Percentiles rank a stretch among this genome's conserved stretches.
These are phyloP conservation scores for Battus philenor DNA, from an alignment of 1,140 invertebrate genomes.

Conservation along the genomic window DNA sequence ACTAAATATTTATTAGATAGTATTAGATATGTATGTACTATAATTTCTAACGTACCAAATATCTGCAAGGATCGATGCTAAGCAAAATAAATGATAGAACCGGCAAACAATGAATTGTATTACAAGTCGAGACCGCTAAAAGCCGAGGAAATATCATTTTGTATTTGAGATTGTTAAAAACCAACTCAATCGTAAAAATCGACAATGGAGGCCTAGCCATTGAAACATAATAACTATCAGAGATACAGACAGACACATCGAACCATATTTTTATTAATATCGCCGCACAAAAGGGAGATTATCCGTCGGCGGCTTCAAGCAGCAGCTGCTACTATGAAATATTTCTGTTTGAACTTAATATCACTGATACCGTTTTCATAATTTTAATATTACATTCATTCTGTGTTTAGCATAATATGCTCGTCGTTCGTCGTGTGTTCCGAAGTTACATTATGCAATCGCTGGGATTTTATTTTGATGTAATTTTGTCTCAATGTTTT, in stretches of 20 bases:
- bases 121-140: constrained; percentile 8
- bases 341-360: constrained; percentile 17
- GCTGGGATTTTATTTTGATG: too few relatives aligned
- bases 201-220: constrained; percentile 50
- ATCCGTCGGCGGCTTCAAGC: constrained; percentile 57
- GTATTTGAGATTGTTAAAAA: constrained; percentile 40
- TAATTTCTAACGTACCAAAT: too few relatives aligned
- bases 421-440: too few relatives aligned
- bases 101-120: not conserved
- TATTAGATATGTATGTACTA: too few relatives aligned
- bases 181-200: constrained; percentile 56
- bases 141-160: constrained; percentile 9
- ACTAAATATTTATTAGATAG: too few relatives aligned
- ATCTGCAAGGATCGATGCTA: too few relatives aligned
- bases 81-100: too few relatives aligned
- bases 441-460: too few relatives aligned
- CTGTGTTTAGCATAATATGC: too few relatives aligned
- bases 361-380: constrained; percentile 11
- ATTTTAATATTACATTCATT: constrained; percentile 20
- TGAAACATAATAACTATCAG: constrained; percentile 57
- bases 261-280: constrained; percentile 74
- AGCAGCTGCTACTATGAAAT: constrained; percentile 51
- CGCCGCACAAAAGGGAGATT: constrained; percentile 65
- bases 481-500: too few relatives aligned
- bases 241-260: constrained; percentile 58